phyloP scores from a whole-genome alignment of 2,113 vertebrate genomes.

The Leiothrix lutea region DNA sequence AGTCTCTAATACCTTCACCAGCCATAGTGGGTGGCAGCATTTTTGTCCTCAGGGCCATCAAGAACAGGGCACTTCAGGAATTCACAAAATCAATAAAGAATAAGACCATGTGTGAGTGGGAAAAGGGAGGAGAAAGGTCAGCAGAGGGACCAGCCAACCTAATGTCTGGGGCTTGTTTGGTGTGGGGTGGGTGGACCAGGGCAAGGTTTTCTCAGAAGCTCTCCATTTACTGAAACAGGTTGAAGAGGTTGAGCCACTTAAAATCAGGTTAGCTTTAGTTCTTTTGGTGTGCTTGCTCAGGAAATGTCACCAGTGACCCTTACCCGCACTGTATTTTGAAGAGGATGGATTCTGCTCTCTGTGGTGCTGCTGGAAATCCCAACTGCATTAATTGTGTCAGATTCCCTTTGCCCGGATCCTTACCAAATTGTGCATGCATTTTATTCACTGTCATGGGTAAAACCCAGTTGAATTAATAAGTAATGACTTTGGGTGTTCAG shows the following conservation, averaged over 20 bases:
- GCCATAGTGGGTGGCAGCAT: fast-evolving
- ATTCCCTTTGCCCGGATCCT: not conserved
- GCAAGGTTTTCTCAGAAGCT: conserved; percentile 34
- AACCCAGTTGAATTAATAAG: not conserved
- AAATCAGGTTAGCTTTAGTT: conserved; percentile 27
- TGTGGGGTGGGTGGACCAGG: not conserved
- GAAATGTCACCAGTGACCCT: not conserved
- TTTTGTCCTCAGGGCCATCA: not conserved
- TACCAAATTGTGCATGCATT: not conserved
- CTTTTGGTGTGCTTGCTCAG: not conserved
- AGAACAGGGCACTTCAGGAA: not conserved
- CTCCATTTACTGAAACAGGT: conserved; percentile 20
- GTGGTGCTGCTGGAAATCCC: not conserved
- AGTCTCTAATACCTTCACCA: not conserved
- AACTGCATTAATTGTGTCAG: not conserved
- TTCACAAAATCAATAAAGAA: not conserved
- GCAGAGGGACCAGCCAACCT: not conserved
- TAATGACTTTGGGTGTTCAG: not conserved
- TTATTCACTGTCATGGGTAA: not conserved
- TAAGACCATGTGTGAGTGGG: not conserved
- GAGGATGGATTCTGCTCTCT: not conserved
- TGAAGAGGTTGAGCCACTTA: conserved; percentile 22
- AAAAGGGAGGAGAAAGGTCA: not conserved
- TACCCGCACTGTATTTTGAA: not conserved
- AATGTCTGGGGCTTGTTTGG: not conserved